Evolutionary conservation across 1,140 invertebrate species (phyloP).

Genomic region (Phthorimaea operculella): DNA sequence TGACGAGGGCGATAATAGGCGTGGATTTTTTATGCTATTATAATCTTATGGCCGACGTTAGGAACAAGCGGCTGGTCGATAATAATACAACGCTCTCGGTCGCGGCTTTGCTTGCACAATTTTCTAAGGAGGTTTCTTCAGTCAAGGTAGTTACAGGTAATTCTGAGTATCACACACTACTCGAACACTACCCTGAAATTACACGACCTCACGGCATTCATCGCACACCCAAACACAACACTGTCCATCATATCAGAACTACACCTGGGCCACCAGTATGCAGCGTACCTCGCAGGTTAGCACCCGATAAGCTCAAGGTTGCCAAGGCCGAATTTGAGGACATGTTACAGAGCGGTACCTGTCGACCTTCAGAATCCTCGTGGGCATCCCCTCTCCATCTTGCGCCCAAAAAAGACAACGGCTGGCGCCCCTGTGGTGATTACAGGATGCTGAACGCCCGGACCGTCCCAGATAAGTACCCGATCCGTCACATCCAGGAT

Average conservation of each 20-base stretch:
- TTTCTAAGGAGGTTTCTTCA: constrained; percentile 12
- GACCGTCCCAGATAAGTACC: no score
- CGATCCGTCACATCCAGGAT: no score
- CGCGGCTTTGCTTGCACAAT: constrained; percentile 1
- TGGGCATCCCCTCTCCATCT: no score
- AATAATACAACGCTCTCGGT: constrained; percentile 3
- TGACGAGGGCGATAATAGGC: constrained; percentile 5
- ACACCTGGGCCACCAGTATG: no score
- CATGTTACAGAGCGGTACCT: no score
- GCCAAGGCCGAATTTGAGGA: no score
- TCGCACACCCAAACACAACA: background rate
- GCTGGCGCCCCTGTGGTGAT: no score
- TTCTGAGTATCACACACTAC: constrained; percentile 1
- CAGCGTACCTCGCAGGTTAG: no score
- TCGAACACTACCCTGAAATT: background rate
- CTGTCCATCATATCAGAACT: background rate
- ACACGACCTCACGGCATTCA: background rate
- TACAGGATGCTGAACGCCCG: no score
- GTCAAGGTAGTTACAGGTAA: constrained; percentile 2
- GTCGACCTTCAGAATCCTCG: no score
- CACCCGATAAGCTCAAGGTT: no score
- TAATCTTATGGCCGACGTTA: constrained; percentile 3
- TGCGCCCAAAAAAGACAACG: no score
- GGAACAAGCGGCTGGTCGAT: constrained; percentile 3
- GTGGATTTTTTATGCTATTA: constrained; percentile 3